Percentiles rank a stretch among this genome's conserved stretches.
Conservation (phyloP, 1,140 invertebrate genomes). For the Papilio machaon region DNA sequence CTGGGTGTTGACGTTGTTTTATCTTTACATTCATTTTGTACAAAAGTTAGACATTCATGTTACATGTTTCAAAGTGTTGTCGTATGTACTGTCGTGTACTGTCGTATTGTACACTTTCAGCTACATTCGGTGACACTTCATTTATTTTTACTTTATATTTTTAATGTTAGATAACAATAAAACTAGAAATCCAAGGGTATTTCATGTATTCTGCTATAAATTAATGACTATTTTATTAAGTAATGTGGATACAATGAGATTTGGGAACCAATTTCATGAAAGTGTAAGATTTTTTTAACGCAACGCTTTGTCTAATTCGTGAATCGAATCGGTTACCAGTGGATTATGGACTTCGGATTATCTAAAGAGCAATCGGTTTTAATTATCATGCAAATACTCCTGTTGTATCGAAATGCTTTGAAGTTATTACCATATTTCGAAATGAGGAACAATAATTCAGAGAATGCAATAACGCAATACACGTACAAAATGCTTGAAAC, state of each 20-base stretch:
- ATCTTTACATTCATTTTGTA: neutral
- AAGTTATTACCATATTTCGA: neutral
- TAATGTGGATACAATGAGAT: neutral
- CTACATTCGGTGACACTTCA: neutral
- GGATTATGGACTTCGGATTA: neutral
- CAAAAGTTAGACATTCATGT: constrained; percentile 10
- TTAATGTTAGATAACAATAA: neutral
- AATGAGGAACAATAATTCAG: neutral
- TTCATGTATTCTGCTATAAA: neutral
- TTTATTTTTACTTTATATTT: neutral
- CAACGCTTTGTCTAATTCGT: neutral
- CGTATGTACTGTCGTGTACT: too few relatives aligned
- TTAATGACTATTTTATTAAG: neutral
- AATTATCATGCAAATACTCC: neutral
- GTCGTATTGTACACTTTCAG: neutral
- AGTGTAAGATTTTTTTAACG: neutral
- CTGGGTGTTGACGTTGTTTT: neutral
- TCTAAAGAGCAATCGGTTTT: neutral
- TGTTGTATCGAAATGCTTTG: constrained; percentile 5
- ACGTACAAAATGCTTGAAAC: neutral
- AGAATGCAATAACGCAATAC: neutral
- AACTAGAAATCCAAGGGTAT: neutral
- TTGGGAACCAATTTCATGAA: neutral
- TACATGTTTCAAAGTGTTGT: neutral
- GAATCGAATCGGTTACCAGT: neutral